Evolutionary conservation across 2,797 vertebrate species (phyloP).

Genomic region (Coregonus sp.): DNA sequence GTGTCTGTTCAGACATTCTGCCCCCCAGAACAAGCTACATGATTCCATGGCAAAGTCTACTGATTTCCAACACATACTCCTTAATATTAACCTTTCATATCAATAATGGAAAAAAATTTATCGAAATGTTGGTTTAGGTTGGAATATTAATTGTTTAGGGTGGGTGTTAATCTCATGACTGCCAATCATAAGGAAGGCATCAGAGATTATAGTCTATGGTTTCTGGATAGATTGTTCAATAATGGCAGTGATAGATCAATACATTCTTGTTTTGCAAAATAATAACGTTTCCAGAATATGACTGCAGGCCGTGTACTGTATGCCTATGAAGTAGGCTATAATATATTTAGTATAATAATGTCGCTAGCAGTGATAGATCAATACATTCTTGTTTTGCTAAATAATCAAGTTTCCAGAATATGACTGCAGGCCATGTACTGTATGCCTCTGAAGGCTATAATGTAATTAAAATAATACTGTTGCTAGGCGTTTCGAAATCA

Average conservation of each 20-base stretch:
- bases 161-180: not conserved
- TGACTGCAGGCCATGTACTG: not conserved
- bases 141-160: not conserved
- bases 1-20: not conserved
- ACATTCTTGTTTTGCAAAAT: conserved; percentile 3
- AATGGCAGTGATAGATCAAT: conserved; percentile 8
- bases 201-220: not conserved
- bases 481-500: not conserved
- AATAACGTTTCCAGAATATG: not conserved
- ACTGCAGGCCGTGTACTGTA: not conserved
- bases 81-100: not conserved
- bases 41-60: not conserved
- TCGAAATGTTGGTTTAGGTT: not conserved
- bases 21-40: not conserved
- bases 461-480: not conserved
- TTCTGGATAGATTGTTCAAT: conserved; percentile 10
- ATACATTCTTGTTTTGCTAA: conserved; percentile 6
- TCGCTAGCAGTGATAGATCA: conserved; percentile 4
- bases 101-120: not conserved
- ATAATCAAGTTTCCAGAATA: not conserved
- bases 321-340: not conserved
- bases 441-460: not conserved
- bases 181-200: not conserved
- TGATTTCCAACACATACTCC: not conserved
- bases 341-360: not conserved